Base-by-base conservation (phyloP, 2,113 vertebrate genomes). In the Misgurnus anguillicaudatus region DNA sequence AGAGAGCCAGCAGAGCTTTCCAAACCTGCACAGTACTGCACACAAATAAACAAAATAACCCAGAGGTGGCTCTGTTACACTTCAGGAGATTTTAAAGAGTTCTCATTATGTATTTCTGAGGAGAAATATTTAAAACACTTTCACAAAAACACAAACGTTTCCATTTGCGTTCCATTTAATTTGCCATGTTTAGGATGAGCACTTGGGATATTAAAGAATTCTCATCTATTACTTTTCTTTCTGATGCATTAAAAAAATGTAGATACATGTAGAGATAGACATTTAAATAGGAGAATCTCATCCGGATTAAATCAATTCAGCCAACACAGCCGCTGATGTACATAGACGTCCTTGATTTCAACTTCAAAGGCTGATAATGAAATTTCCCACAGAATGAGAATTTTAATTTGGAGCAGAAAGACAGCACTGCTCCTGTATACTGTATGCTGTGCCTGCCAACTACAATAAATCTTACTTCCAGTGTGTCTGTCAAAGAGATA, bases 281-380 rank as follows among this genome's bases (percentile, higher is more conserved):
- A 21, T 61, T 62, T 31, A 69, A 42, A 39, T 75, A 41, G 48
- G 38, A 42, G 0, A 45, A 66, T 60, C 74, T 73, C 84, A 88
- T 86, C 80, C 83, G 55, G 72, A 55, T 13, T 8, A 11, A 68
- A 86, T 87, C 80, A 66, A 79, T 81, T 75, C 16, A 48, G 51
- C 77, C 75, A 77, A 75, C 80, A 78, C 68, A 67, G 73, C 57
- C 64, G 19, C 31, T 9, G 36, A 66, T 8, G 19, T 47, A 55
- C 77, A 58, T 72, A 74, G 5, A 74, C 62, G 70, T 79, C 79
- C 77, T 85, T 51, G 70, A 85, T 77, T 80, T 80, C 38, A 71
- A 78, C 87, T 87, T 89, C 85, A 87, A 87, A 89, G 87, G 58
- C 69, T 73, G 82, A 58, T 79, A 77, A 63, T 38, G 24, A 66